Conservation (phyloP, 2,797 vertebrate genomes). For the Echeneis naucrates region DNA sequence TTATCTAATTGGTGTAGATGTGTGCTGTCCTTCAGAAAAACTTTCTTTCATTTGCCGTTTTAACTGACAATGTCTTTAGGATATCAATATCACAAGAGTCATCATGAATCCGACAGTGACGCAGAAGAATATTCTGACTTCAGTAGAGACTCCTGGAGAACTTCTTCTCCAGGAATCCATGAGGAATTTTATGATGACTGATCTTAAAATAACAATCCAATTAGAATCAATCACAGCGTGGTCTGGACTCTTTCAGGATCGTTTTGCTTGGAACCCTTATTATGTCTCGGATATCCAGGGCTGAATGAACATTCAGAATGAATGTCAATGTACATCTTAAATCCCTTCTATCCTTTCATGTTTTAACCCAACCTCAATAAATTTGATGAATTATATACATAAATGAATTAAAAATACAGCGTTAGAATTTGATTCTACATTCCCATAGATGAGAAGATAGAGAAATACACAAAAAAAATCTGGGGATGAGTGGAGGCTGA, state of each 20-base stretch:
- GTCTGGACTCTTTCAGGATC: constrained; percentile 20
- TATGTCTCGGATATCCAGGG: not conserved
- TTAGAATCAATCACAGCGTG: constrained; percentile 53
- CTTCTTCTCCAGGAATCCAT: constrained; percentile 30
- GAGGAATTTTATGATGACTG: constrained; percentile 18
- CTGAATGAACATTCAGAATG: constrained; percentile 13
- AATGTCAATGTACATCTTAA: constrained; percentile 4
- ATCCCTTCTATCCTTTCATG: not conserved
- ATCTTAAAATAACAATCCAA: constrained; percentile 49
- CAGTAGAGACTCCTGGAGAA: not conserved
- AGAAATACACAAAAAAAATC: not conserved
- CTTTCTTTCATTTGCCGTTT: constrained; percentile 48
- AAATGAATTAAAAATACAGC: constrained; percentile 12
- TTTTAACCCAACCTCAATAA: constrained; percentile 4
- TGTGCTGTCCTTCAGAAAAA: constrained; percentile 33
- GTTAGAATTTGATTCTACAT: not conserved
- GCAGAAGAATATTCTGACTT: constrained; percentile 6
- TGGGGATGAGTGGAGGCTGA: not conserved
- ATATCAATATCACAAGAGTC: constrained; percentile 31
- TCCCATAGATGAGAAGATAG: not conserved
- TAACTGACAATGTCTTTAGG: constrained; percentile 47
- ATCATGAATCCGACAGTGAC: constrained; percentile 14
- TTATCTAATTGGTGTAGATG: constrained; percentile 56
- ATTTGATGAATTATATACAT: constrained; percentile 9
- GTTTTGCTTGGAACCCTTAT: constrained; percentile 6